A percentile compares a stretch with the other conserved stretches of the same genome.
These are phyloP conservation scores for Araneus ventricosus DNA, from an alignment of 1,140 invertebrate genomes.

Conservation along the genomic window DNA sequence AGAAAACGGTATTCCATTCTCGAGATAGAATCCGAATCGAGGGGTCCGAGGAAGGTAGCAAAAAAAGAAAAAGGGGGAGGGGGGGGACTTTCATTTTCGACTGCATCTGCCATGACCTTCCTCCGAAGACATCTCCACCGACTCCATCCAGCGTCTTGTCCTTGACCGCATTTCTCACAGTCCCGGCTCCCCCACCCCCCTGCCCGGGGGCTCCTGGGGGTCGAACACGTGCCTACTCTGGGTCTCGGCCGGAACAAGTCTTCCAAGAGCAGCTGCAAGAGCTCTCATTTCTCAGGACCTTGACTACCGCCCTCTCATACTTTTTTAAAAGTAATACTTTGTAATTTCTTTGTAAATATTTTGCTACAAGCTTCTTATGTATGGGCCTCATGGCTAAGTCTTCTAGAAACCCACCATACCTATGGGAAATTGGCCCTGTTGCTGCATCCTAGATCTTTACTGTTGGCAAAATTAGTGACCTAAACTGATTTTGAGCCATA, in stretches of 20 bases:
- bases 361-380: too few relatives aligned
- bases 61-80: neutral
- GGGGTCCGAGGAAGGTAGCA: neutral
- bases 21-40: slow-evolving; percentile 18
- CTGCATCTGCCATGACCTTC: slow-evolving; percentile 59
- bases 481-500: too few relatives aligned
- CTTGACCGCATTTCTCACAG: slow-evolving; percentile 74
- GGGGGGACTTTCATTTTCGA: slow-evolving; percentile 54
- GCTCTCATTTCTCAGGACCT: slow-evolving; percentile 71
- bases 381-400: too few relatives aligned
- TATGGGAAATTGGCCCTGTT: too few relatives aligned
- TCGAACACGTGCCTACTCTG: slow-evolving; percentile 72
- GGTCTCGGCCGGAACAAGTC: slow-evolving; percentile 72
- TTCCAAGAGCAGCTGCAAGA: neutral
- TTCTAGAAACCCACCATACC: too few relatives aligned
- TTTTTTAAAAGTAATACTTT: too few relatives aligned
- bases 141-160: slow-evolving; percentile 61
- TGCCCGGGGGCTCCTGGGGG: slow-evolving; percentile 14
- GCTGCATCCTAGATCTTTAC: too few relatives aligned
- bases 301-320: slow-evolving; percentile 44
- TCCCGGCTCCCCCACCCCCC: slow-evolving; percentile 14
- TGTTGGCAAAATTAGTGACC: too few relatives aligned
- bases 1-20: slow-evolving; percentile 25
- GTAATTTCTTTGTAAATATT: too few relatives aligned
- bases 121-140: slow-evolving; percentile 26